A percentile compares a stretch with the other conserved stretches of the same genome.
Conservation (phyloP, 2,888 invertebrate species). For the Diplazon laetatorius region DNA sequence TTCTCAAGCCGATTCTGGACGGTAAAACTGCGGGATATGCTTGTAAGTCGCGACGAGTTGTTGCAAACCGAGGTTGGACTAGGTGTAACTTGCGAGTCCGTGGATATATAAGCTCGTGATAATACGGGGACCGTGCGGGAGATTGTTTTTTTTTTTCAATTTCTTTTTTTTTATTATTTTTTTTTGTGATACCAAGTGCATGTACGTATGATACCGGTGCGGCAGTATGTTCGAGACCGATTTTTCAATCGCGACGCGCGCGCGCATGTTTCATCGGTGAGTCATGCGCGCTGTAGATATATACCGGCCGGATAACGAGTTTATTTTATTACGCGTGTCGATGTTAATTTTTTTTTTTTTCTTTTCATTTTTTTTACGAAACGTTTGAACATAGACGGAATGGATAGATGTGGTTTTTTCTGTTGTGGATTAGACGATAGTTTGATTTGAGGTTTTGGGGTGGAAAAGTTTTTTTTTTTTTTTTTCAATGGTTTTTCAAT, state of each 20-base stretch:
- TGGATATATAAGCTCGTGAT: not conserved
- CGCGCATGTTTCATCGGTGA: constrained; percentile 50
- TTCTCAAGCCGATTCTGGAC: constrained; percentile 9
- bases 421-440: no score
- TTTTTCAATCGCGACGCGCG: constrained; percentile 31
- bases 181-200: constrained; percentile 42
- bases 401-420: no score
- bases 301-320: not conserved
- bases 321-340: constrained; percentile 33
- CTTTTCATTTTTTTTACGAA: not conserved
- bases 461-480: no score
- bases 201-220: constrained; percentile 12
- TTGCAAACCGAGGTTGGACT: not conserved
- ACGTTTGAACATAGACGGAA: no score
- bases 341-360: constrained; percentile 27
- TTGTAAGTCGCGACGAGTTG: constrained; percentile 57
- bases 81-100: not conserved
- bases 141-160: no score
- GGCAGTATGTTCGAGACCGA: constrained; percentile 15
- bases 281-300: no score
- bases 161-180: not conserved
- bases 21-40: constrained; percentile 58
- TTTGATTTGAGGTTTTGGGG: no score
- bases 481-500: no score
- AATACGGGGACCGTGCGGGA: constrained; percentile 9